phyloP scores from a whole-genome alignment of 2,797 vertebrate genomes.

The Hemitrygon akajei region DNA sequence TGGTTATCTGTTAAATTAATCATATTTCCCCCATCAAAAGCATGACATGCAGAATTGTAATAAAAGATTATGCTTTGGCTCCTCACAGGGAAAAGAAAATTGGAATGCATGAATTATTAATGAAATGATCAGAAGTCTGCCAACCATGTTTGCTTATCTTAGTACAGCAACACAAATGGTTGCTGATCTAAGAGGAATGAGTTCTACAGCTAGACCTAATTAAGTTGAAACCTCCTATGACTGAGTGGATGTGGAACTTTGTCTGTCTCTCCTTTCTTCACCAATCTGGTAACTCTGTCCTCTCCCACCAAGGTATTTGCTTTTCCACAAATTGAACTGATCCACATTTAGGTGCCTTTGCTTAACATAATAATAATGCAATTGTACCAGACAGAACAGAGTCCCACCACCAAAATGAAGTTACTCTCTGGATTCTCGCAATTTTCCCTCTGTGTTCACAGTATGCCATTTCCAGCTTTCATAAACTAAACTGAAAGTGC shows the following conservation, averaged over 20 bases:
- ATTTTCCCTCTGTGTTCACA: not conserved
- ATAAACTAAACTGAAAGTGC: not conserved
- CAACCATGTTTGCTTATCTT: not conserved
- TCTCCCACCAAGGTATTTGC: too few species aligned
- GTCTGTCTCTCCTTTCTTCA: not conserved
- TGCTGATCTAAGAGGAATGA: not conserved
- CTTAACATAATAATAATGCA: not conserved
- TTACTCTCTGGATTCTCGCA: not conserved
- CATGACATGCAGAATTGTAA: not conserved
- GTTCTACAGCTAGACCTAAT: not conserved
- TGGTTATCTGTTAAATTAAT: conserved; percentile 23
- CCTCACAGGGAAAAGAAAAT: not conserved
- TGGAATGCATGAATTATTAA: conserved; percentile 11
- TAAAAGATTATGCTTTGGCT: conserved; percentile 12
- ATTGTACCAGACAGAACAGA: not conserved
- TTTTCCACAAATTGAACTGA: not conserved
- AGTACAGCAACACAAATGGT: not conserved
- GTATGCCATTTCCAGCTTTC: not conserved
- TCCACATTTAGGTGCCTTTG: not conserved
- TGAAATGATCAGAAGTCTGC: not conserved
- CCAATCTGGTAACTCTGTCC: too few species aligned
- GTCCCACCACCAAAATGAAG: not conserved
- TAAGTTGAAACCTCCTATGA: not conserved
- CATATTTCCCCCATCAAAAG: not conserved
- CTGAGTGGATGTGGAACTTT: not conserved